phyloP scores from a whole-genome alignment of 2,113 vertebrate species.

The Acanthisitta chloris region DNA sequence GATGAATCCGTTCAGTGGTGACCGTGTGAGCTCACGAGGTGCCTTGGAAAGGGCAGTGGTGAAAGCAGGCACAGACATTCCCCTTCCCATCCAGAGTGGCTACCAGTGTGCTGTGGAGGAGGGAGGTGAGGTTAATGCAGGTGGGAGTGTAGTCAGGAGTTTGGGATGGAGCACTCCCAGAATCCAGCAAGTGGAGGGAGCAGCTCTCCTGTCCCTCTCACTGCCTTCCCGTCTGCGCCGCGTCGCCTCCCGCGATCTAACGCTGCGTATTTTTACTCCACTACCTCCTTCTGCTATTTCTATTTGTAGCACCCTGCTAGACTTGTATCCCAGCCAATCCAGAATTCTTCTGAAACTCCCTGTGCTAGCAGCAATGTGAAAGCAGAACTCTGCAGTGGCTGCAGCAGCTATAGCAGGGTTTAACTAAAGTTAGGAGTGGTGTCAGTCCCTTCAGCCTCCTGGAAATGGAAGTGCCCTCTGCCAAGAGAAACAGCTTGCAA shows the following conservation, averaged over 20 bases:
- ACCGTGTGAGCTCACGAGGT: background rate
- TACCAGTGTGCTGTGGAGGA: background rate
- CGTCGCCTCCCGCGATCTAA: slow-evolving; percentile 20
- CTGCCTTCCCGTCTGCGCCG: background rate
- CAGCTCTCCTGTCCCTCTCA: background rate
- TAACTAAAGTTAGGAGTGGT: background rate
- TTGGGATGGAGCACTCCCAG: background rate
- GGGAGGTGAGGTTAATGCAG: background rate
- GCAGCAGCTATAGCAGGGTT: background rate
- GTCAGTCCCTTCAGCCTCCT: background rate
- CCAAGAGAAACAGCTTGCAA: background rate
- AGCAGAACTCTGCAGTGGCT: slow-evolving; percentile 52
- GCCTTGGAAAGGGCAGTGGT: background rate
- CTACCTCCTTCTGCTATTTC: slow-evolving; percentile 65
- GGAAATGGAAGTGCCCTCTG: background rate
- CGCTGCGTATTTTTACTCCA: slow-evolving; percentile 28
- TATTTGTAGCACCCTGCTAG: slow-evolving; percentile 56
- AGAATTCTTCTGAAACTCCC: slow-evolving; percentile 49
- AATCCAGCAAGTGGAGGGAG: background rate
- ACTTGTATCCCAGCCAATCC: slow-evolving; percentile 54
- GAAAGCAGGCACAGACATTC: background rate
- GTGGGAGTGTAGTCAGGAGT: background rate
- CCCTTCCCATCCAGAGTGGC: background rate
- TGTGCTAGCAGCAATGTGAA: slow-evolving; percentile 33
- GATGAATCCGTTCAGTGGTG: background rate